A percentile compares a stretch with the other conserved stretches of the same genome.
These are phyloP conservation scores for Halisarca cf. caerulea DNA, from an alignment of 37 sponge, comb jelly and placozoan genomes.

Conservation along the genomic window DNA sequence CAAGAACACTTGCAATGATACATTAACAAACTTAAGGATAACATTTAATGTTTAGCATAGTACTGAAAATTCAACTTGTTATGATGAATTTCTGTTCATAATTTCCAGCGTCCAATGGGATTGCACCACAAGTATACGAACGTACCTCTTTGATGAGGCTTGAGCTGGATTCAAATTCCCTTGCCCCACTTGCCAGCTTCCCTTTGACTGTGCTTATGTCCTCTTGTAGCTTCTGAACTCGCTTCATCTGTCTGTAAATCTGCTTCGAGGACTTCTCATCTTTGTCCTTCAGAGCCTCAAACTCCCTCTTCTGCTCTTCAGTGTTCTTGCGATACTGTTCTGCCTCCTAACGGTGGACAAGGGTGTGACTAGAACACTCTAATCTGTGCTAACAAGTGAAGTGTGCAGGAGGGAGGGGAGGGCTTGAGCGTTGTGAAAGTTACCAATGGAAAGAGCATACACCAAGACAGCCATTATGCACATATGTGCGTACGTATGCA, in stretches of 20 bases:
- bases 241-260: slow-evolving; percentile 92
- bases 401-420: too few relatives aligned
- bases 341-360: slow-evolving; percentile 54
- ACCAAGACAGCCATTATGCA: too few relatives aligned
- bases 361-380: background rate
- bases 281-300: slow-evolving; percentile 90
- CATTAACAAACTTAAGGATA: too few relatives aligned
- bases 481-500: slow-evolving; percentile 1
- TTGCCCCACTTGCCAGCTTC: slow-evolving; percentile 74
- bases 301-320: slow-evolving; percentile 85
- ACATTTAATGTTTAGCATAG: too few relatives aligned
- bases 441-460: too few relatives aligned
- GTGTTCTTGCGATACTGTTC: slow-evolving; percentile 88
- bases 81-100: too few relatives aligned
- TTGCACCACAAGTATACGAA: too few relatives aligned
- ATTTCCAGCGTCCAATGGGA: too few relatives aligned
- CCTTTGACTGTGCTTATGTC: slow-evolving; percentile 64
- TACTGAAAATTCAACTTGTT: too few relatives aligned
- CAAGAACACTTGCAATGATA: too few relatives aligned
- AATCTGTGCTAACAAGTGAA: too few relatives aligned
- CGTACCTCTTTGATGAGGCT: slow-evolving; percentile 57
- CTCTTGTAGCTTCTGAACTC: slow-evolving; percentile 80
- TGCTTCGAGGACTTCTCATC: slow-evolving; percentile 80
- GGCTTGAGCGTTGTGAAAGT: too few relatives aligned
- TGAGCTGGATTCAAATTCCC: slow-evolving; percentile 72